Evolutionary conservation across 2,113 vertebrate species (phyloP).

Genomic region (Zosterops lateralis): DNA sequence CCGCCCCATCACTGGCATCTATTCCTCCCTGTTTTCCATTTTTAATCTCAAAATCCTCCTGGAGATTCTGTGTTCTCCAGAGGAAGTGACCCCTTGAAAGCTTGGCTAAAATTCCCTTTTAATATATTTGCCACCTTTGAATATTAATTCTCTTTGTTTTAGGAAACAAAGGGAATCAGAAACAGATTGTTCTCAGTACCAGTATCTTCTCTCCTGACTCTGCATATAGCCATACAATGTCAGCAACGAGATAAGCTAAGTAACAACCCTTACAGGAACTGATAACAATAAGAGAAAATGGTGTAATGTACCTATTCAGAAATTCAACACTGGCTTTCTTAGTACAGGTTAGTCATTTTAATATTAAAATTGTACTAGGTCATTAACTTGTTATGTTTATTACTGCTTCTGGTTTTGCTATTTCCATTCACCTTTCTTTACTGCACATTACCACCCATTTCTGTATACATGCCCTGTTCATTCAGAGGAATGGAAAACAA

Average conservation of each 20-base stretch:
- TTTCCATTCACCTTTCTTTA: background rate
- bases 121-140: background rate
- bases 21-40: background rate
- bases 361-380: background rate
- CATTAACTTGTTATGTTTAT: background rate
- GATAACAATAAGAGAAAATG: background rate
- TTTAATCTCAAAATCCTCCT: background rate
- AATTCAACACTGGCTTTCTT: background rate
- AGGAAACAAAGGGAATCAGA: background rate
- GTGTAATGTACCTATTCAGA: background rate
- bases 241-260: background rate
- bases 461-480: background rate
- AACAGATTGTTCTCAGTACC: background rate
- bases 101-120: background rate
- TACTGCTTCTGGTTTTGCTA: background rate
- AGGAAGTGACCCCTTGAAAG: background rate
- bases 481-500: background rate
- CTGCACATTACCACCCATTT: background rate
- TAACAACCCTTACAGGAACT: background rate
- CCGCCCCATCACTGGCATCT: background rate
- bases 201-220: background rate
- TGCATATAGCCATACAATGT: background rate
- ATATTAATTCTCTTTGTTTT: background rate
- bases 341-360: background rate
- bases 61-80: background rate